Evolutionary conservation across 35 echinoderm and acorn worm genomes (phyloP).

Genomic region (Apostichopus japonicus): DNA sequence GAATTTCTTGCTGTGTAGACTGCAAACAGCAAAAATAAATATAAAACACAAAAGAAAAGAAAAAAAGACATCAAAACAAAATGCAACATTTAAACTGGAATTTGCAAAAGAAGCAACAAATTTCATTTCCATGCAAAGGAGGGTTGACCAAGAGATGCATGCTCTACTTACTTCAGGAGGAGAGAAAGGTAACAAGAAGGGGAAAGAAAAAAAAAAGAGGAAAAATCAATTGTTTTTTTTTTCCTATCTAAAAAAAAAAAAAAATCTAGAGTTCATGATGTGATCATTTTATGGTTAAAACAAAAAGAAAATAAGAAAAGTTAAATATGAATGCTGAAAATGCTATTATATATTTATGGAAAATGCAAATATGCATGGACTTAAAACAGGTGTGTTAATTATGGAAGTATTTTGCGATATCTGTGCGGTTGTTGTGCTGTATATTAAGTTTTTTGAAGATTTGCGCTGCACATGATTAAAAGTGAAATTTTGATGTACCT

Average conservation of each 20-base stretch:
- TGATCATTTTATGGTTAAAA: too few relatives aligned
- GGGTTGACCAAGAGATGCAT: not conserved
- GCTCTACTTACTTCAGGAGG: conserved; percentile 48
- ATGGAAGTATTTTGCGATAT: too few relatives aligned
- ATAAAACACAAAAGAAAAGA: conserved; percentile 17
- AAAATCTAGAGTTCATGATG: too few relatives aligned
- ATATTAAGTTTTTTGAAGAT: too few relatives aligned
- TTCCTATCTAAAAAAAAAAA: not conserved
- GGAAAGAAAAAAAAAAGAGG: conserved; percentile 15
- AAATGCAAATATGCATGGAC: too few relatives aligned
- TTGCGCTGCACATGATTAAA: too few relatives aligned
- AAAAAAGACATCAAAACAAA: not conserved
- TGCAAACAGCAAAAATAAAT: conserved; percentile 2
- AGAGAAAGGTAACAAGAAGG: not conserved
- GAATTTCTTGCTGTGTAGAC: conserved; percentile 14
- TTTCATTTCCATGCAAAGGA: conserved; percentile 31
- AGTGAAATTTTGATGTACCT: too few relatives aligned
- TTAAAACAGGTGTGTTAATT: too few relatives aligned
- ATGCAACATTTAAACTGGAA: not conserved
- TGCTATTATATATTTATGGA: too few relatives aligned
- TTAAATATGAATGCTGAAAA: too few relatives aligned
- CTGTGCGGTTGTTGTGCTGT: too few relatives aligned
- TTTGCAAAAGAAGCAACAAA: not conserved
- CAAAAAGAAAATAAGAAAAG: too few relatives aligned
- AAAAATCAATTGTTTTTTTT: not conserved